Conservation (phyloP, 2,797 vertebrate genomes). For the Dicrostonyx torquatus region DNA sequence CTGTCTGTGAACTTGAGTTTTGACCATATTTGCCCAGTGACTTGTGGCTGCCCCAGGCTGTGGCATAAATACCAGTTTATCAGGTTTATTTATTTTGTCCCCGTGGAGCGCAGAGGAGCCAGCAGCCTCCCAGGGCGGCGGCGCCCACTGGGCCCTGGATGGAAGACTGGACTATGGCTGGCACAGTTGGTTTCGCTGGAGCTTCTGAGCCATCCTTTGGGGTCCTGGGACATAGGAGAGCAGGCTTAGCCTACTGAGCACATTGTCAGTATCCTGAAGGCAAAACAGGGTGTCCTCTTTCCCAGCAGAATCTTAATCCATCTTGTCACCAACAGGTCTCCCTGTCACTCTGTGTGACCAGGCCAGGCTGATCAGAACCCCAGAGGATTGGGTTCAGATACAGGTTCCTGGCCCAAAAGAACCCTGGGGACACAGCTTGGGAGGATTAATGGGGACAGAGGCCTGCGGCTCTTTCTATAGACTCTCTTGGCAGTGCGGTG, state of each 20-base stretch:
- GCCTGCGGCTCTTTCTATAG: neutral
- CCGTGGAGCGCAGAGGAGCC: neutral
- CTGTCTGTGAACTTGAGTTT: neutral
- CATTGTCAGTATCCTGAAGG: neutral
- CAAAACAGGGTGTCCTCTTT: neutral
- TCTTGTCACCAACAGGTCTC: neutral
- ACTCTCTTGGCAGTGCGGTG: neutral
- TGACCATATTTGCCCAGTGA: slow-evolving; percentile 59
- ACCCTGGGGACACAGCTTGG: neutral
- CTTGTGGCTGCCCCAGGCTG: neutral
- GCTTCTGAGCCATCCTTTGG: neutral
- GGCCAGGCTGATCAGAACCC: neutral
- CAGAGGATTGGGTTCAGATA: neutral
- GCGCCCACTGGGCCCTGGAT: neutral
- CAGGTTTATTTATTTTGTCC: slow-evolving; percentile 44
- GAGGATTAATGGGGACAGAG: neutral
- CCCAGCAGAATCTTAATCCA: neutral
- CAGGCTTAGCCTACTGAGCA: neutral
- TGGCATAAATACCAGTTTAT: slow-evolving; percentile 30
- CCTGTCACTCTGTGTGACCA: neutral
- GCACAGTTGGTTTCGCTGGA: too few species aligned
- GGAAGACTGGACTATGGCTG: neutral
- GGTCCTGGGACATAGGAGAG: neutral
- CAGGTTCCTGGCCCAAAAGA: too few species aligned
- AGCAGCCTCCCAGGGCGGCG: neutral